Conservation (phyloP, 2,113 vertebrate species). For the Gambusia holbrooki region DNA sequence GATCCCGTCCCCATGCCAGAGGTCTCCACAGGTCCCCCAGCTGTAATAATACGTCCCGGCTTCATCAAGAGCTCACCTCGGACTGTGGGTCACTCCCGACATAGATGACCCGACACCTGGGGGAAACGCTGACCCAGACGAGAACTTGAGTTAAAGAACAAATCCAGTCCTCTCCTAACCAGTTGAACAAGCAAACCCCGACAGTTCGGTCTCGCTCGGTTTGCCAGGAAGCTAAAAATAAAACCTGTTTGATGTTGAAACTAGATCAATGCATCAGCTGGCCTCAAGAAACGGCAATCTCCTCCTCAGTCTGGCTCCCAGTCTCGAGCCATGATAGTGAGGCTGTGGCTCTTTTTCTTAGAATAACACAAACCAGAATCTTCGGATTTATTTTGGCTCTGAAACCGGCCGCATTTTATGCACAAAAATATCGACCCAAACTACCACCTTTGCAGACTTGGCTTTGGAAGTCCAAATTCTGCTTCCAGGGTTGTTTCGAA, state of each 20-base stretch:
- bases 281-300: constrained; percentile 41
- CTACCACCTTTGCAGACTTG: constrained; percentile 45
- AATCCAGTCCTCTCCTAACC: constrained; percentile 4
- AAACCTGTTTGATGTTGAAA: constrained; percentile 61
- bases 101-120: constrained; percentile 51
- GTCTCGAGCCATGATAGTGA: constrained; percentile 26
- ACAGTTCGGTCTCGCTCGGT: constrained; percentile 41
- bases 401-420: constrained; percentile 32
- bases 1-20: constrained; percentile 81
- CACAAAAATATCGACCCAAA: constrained; percentile 58
- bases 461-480: constrained; percentile 5
- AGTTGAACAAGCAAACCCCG: background rate
- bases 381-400: constrained; percentile 33
- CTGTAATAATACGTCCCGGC: constrained; percentile 90
- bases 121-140: constrained; percentile 1
- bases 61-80: constrained; percentile 74
- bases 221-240: constrained; percentile 68
- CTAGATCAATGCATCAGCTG: constrained; percentile 63
- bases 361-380: constrained; percentile 45
- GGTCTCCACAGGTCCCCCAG: constrained; percentile 81
- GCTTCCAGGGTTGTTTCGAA: constrained; percentile 2
- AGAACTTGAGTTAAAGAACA: constrained; percentile 4
- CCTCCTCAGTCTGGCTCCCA: constrained; percentile 18
- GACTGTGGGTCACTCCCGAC: constrained; percentile 67
- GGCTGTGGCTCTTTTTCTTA: constrained; percentile 27